These are phyloP conservation scores for Setophaga petechia DNA, from an alignment of 2,113 vertebrate genomes.

Conservation along the genomic window DNA sequence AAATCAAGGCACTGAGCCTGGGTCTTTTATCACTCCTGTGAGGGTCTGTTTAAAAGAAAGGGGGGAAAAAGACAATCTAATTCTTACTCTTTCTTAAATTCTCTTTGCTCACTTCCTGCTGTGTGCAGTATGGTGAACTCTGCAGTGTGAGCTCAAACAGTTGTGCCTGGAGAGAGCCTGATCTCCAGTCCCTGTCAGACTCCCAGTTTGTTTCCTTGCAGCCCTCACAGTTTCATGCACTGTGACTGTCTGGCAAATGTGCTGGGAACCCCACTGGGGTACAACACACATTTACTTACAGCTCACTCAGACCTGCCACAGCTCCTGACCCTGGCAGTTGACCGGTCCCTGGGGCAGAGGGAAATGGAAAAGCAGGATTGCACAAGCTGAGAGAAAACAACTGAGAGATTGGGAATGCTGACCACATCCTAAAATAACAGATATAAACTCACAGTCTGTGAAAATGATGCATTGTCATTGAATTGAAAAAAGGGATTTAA, in stretches of 20 bases:
- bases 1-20: neutral
- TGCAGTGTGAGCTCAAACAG: neutral
- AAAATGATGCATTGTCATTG: neutral
- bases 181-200: neutral
- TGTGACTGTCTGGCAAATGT: neutral
- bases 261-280: neutral
- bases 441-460: neutral
- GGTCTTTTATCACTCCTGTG: neutral
- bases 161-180: neutral
- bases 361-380: neutral
- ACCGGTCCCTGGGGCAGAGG: neutral
- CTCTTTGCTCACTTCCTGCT: neutral
- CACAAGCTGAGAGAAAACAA: neutral
- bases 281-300: neutral
- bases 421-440: neutral
- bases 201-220: neutral
- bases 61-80: neutral
- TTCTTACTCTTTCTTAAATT: neutral
- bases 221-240: neutral
- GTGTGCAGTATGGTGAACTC: neutral
- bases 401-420: neutral
- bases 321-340: neutral
- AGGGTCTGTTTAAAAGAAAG: neutral
- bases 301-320: neutral
- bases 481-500: neutral